Percentiles rank a stretch among this genome's conserved stretches.
Evolutionary conservation across 2,113 vertebrate genomes (phyloP).

Genomic region (Gulo gulo): DNA sequence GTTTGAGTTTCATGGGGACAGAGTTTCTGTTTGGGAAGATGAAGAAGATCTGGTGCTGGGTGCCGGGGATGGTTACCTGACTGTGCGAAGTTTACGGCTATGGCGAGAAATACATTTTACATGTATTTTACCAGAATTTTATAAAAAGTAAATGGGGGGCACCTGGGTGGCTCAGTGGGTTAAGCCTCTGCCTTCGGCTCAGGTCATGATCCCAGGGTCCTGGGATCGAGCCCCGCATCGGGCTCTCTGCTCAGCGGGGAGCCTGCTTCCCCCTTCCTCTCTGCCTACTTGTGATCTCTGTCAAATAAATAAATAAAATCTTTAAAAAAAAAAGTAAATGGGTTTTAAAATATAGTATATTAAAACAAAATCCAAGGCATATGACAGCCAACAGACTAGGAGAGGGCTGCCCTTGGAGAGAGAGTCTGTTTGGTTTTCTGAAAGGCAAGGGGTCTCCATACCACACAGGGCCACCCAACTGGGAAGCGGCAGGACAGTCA

Average conservation of each 20-base stretch:
- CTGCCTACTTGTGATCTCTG: no score
- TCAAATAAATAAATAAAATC: no score
- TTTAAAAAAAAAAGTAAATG: no score
- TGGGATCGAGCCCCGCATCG: no score
- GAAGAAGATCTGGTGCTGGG: background rate
- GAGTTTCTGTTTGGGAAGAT: background rate
- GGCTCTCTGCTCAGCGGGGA: no score
- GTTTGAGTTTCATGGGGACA: background rate
- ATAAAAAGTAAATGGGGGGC: background rate
- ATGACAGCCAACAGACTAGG: background rate
- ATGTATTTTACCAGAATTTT: background rate
- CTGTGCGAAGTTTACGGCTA: accelerated
- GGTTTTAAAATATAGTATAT: background rate
- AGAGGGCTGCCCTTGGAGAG: background rate
- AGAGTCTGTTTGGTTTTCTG: background rate
- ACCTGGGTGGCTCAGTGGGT: no score
- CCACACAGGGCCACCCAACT: background rate
- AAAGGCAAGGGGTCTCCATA: accelerated
- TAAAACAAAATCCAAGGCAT: background rate
- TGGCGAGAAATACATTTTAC: background rate
- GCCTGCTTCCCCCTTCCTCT: no score
- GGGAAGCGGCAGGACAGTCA: background rate
- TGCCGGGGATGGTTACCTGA: no score
- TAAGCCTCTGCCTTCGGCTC: no score
- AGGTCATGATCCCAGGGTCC: no score